Evolutionary conservation across 2,113 vertebrate species (phyloP).

Genomic region (Bos javanicus): DNA sequence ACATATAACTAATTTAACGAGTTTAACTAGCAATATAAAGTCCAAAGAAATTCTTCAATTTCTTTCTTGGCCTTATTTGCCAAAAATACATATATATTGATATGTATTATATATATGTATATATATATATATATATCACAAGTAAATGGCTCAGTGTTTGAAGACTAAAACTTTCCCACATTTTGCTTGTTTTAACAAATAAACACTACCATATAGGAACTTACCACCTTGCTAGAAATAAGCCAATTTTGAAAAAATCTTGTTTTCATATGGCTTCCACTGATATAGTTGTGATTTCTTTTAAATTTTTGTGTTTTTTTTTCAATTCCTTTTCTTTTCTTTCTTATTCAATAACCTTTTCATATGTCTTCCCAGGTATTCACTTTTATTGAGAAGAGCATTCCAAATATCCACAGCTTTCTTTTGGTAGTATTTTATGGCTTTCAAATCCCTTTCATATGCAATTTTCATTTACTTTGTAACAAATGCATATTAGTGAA

Average conservation of each 20-base stretch:
- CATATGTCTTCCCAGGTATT: background rate
- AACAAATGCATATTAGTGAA: background rate
- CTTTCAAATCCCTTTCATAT: background rate
- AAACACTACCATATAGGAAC: background rate
- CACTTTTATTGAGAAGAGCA: conserved; percentile 2
- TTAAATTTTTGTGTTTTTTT: background rate
- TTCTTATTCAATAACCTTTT: background rate
- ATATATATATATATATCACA: background rate
- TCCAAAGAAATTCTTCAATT: background rate
- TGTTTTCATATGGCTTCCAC: background rate
- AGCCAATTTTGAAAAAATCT: background rate
- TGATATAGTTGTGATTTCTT: background rate
- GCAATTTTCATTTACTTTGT: background rate
- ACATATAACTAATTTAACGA: background rate
- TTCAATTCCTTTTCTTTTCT: background rate
- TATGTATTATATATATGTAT: background rate
- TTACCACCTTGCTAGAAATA: background rate
- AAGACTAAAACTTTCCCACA: background rate
- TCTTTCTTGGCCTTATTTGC: background rate
- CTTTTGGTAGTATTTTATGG: background rate
- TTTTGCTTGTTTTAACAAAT: background rate
- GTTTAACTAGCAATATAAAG: background rate
- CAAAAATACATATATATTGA: background rate
- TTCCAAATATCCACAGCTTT: background rate
- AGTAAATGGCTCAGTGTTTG: background rate